These are phyloP conservation scores for Drosophila percnosoma DNA, from an alignment of 2,888 invertebrate genomes.

Conservation along the genomic window DNA sequence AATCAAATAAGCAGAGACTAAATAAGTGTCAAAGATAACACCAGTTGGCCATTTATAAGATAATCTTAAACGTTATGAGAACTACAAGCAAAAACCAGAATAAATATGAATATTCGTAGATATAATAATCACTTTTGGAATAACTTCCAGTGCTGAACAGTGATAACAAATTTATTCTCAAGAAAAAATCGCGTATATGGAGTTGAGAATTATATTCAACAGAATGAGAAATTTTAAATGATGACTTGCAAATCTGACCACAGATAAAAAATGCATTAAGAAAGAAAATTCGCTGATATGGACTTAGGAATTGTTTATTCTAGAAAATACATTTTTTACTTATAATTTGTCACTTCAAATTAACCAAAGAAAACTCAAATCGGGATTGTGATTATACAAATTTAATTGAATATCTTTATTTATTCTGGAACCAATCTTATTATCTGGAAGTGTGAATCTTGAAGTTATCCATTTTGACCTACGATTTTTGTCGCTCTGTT, in stretches of 20 bases:
- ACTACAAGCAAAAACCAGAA: neutral
- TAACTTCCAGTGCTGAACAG: neutral
- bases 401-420: neutral
- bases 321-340: neutral
- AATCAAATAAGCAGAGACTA: neutral
- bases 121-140: neutral
- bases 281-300: neutral
- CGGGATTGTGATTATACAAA: neutral
- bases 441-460: neutral
- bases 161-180: neutral
- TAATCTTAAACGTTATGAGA: neutral
- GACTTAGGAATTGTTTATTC: too few relatives aligned
- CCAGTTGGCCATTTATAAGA: neutral
- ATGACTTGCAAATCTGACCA: neutral
- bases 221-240: neutral
- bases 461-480: neutral
- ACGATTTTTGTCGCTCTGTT: neutral
- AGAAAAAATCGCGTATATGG: neutral
- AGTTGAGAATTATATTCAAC: too few relatives aligned
- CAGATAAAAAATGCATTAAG: neutral
- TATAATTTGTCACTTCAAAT: neutral
- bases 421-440: neutral
- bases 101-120: neutral
- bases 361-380: neutral
- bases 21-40: neutral